Evolutionary conservation across 2,888 invertebrate genomes (phyloP), one percentile per base, ranked within the genome.

Genomic region (Lacanobia oleracea): DNA sequence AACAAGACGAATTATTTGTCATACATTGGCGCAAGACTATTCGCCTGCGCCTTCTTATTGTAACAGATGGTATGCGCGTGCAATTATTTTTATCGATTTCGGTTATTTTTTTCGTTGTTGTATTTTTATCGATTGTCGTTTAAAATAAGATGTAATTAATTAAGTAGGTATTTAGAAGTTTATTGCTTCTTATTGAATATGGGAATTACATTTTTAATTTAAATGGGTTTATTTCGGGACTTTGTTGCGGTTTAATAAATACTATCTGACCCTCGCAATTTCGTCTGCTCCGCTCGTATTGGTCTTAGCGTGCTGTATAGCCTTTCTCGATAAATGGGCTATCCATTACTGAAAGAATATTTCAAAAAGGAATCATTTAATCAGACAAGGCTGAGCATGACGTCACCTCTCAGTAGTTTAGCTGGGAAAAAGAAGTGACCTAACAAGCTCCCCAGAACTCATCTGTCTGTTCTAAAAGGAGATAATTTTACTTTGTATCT

Each of bases 1-100:
- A 91, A 91, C 90, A 89, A 90, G 88, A 89, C 86, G 86, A 81
- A 89, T 76, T 75, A 80, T 91, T 91, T 92, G 90, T 92, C 92
- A 91, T 87, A 85, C 80, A 73, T 67, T 70, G 33, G 43, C 53
- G 40, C 71, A 56, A 71, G 67, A 80, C 77, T 81, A 81, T 81
- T 65, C 59, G 73, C 72, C 57, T 81, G 65, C 62, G 73, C 72
- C 60, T 66, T 60, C 61, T 68, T 71, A 68, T 54, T 81, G 77
- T 65, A 81, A 77, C 77, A 72, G 59, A 76, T 69, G 81, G 77
- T 33, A 64, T 67, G 65, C 68, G 59, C 57, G 45, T 51, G 45
- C 68, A 48, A 43, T 66, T 75, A 65, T 78, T 73, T 62, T 53
- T 65, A 79, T 78, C 73, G 68, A 43, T 68, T 40, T 33, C 3